Conservation (phyloP, 2,113 vertebrate species). For the Seriola quinqueradiata region DNA sequence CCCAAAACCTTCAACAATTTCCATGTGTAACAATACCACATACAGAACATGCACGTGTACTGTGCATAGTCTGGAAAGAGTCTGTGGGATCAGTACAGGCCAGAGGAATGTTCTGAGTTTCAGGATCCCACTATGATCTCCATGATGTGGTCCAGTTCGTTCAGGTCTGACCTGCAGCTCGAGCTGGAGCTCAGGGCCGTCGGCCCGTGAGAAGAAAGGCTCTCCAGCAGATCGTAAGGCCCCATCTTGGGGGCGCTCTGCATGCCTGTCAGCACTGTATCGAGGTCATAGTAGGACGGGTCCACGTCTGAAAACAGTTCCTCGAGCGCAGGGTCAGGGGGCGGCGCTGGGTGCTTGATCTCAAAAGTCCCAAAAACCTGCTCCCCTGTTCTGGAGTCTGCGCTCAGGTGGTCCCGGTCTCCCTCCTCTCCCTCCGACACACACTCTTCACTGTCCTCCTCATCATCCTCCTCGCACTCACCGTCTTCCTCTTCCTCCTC, state of each 20-base stretch:
- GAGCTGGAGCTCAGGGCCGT: conserved; percentile 85
- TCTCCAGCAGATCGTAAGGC: conserved; percentile 91
- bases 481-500: conserved; percentile 86
- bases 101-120: conserved; percentile 65
- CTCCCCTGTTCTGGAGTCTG: conserved; percentile 88
- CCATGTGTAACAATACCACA: conserved; percentile 68
- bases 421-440: conserved; percentile 82
- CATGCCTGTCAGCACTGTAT: conserved; percentile 95
- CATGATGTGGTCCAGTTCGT: conserved; percentile 97
- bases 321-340: conserved; percentile 87
- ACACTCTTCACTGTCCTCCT: conserved; percentile 89
- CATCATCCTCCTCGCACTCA: conserved; percentile 85
- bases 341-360: conserved; percentile 87
- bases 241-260: conserved; percentile 89
- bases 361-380: conserved; percentile 97
- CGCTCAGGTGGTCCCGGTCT: conserved; percentile 67
- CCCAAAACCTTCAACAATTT: conserved; percentile 59
- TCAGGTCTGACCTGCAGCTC: conserved; percentile 93
- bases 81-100: conserved; percentile 59
- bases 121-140: conserved; percentile 98
- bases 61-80: conserved; percentile 76
- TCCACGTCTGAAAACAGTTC: conserved; percentile 96
- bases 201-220: conserved; percentile 86
- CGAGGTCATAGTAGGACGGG: conserved; percentile 94
- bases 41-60: conserved; percentile 59